Evolutionary conservation across 2,797 vertebrate genomes (phyloP).

Genomic region (Melanotaenia trifasciata): DNA sequence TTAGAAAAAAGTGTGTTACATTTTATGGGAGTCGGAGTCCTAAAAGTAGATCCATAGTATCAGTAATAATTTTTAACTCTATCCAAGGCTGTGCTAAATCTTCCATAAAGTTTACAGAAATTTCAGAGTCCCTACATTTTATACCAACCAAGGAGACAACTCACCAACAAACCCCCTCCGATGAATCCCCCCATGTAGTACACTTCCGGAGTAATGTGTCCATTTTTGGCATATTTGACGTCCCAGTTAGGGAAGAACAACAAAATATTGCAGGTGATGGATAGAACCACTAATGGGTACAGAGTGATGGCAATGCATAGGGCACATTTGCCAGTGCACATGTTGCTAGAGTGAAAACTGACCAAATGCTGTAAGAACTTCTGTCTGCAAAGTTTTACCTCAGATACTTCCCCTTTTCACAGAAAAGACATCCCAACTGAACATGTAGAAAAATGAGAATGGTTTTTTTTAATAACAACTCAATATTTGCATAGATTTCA

Average conservation of each 20-base stretch:
- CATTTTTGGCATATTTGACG: conserved; percentile 64
- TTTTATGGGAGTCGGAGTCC: not conserved
- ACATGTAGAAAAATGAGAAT: not conserved
- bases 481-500: not conserved
- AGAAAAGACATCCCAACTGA: not conserved
- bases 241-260: conserved; percentile 83
- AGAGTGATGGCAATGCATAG: conserved; percentile 74
- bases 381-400: not conserved
- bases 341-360: conserved; percentile 49
- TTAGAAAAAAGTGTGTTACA: not conserved
- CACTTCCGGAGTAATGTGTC: conserved; percentile 81
- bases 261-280: conserved; percentile 83
- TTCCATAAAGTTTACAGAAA: not conserved
- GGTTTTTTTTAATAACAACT: not conserved
- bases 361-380: conserved; percentile 9
- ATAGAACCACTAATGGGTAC: conserved; percentile 78
- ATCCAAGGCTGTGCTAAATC: not conserved
- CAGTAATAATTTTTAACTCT: not conserved
- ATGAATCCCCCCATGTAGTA: conserved; percentile 86
- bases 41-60: not conserved
- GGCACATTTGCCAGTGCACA: conserved; percentile 85
- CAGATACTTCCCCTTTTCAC: conserved; percentile 43
- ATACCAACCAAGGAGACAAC: conserved; percentile 1
- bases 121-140: not conserved
- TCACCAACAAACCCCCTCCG: conserved; percentile 85